These are phyloP conservation scores for Drosophila nikananu DNA, from an alignment of 1,140 invertebrate species.

Conservation along the genomic window DNA sequence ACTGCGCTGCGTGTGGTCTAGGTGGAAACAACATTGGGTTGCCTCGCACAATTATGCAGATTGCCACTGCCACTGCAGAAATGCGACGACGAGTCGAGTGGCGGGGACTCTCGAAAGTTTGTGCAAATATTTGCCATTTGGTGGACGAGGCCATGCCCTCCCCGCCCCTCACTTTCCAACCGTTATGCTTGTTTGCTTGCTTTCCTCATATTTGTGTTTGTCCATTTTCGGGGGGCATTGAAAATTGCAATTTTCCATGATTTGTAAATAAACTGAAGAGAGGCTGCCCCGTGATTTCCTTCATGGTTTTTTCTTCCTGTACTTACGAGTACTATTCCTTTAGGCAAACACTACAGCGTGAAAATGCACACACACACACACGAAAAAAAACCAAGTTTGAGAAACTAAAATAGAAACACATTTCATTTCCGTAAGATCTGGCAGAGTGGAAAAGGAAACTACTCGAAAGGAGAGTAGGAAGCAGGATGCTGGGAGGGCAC, in stretches of 20 bases:
- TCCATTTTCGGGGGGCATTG: slow-evolving; percentile 39
- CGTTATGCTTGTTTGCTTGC: slow-evolving; percentile 13
- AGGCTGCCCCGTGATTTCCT: slow-evolving; percentile 13
- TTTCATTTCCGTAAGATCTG: slow-evolving; percentile 81
- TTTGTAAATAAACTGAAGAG: slow-evolving; percentile 75
- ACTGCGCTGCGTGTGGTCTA: slow-evolving; percentile 31
- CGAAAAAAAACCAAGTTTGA: slow-evolving; percentile 28
- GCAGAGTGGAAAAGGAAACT: slow-evolving; percentile 62
- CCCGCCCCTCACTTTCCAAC: background rate
- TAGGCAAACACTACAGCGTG: slow-evolving; percentile 71
- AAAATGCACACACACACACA: slow-evolving; percentile 63
- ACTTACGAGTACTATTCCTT: slow-evolving; percentile 23
- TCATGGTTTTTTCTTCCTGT: slow-evolving; percentile 30
- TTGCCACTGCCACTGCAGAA: slow-evolving; percentile 56
- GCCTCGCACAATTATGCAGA: slow-evolving; percentile 75
- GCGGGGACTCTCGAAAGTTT: slow-evolving; percentile 42
- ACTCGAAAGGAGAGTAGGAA: slow-evolving; percentile 20
- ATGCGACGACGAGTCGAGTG: slow-evolving; percentile 19
- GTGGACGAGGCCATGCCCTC: slow-evolving; percentile 53
- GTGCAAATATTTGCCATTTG: slow-evolving; percentile 69
- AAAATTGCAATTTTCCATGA: slow-evolving; percentile 76
- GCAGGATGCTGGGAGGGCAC: slow-evolving; percentile 24
- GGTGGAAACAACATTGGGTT: slow-evolving; percentile 37
- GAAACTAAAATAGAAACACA: slow-evolving; percentile 81
- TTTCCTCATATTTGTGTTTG: slow-evolving; percentile 55